phyloP scores from a whole-genome alignment of 2,888 invertebrate species.

The Seladonia tumulorum region DNA sequence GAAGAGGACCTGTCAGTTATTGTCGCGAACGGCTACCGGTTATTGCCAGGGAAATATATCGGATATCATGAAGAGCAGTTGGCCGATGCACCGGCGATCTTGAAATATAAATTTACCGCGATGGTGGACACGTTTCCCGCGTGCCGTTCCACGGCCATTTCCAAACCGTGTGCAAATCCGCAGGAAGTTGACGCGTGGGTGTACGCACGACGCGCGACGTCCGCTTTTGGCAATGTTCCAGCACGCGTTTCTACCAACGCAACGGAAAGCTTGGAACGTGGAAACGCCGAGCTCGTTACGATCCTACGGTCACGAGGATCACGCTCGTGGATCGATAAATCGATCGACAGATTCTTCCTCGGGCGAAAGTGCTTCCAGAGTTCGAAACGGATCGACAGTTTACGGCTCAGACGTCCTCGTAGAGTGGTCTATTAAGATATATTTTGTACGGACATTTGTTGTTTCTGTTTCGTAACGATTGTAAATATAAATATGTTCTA shows the following conservation, averaged over 20 bases:
- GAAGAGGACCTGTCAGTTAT: constrained; percentile 27
- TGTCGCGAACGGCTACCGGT: not conserved
- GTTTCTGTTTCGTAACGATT: too few species aligned
- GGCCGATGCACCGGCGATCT: constrained; percentile 14
- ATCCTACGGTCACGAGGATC: constrained; percentile 7
- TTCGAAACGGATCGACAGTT: not conserved
- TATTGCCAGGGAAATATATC: constrained; percentile 30
- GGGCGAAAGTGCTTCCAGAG: not conserved
- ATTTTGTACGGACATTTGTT: not conserved
- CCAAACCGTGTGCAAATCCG: constrained; percentile 53
- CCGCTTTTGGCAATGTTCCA: constrained; percentile 53
- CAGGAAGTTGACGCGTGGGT: constrained; percentile 47
- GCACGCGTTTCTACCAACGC: constrained; percentile 41
- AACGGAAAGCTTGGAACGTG: constrained; percentile 31
- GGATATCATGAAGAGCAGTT: constrained; percentile 28
- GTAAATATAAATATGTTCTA: too few species aligned
- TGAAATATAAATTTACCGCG: constrained; percentile 58
- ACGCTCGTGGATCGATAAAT: constrained; percentile 8
- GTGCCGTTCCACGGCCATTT: constrained; percentile 21
- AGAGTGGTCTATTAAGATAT: not conserved
- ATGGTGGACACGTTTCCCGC: constrained; percentile 15
- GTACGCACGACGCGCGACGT: constrained; percentile 29
- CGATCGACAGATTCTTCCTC: not conserved
- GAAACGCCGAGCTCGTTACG: constrained; percentile 38
- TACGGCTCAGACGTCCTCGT: too few species aligned